Evolutionary conservation across 2,113 vertebrate species (phyloP), one percentile per base, ranked within the genome.

Genomic region (Callithrix jacchus): DNA sequence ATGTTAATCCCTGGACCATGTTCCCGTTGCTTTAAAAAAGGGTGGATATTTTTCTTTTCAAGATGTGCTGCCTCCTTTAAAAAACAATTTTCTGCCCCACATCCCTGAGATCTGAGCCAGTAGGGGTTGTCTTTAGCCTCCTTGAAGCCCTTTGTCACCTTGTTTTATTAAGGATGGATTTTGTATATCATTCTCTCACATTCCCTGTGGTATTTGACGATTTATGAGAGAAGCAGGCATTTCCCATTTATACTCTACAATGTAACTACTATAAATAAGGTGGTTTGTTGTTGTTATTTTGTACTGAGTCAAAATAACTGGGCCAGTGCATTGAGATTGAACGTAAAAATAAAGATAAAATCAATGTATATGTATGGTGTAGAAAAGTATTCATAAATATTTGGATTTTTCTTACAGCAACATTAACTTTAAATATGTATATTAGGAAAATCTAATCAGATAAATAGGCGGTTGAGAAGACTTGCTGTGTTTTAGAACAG

Each of bases 121-220:
- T 4, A 42, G 64, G 30, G 27, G 3, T 35, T 81, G 35, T 73
- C 32, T 70, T 82, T 68, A 82, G 40, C 25, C 27, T 42, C 27
- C 76, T 64, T 37, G 17, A 13, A 61, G 42, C 8, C 9, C 37
- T 49, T 47, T 20, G 68, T 58, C 18, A 61, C 66, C 61, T 61
- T 87, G 40, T 93, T 77, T 87, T 45, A 35, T 81, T 83, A 83
- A 89, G 93, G 58, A 89, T 52, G 14, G 40, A 21, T 77, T 61
- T 77, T 30, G 3, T n/a, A 3, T 66, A 37, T 90, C 37, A 73
- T 27, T 42, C 3, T 23, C 30, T 88, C 42, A 85, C 21, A 58
- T 94, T 91, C 5, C 16, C 54, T 91, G 18, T 47, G 23, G 30
- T 52, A 54, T 73, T 27, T 52, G n/a, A 74, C 5, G n/a, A 83